These are phyloP conservation scores for Cladopsammia gracilis DNA, from an alignment of 64 coral and sea anemone species.

Conservation along the genomic window DNA sequence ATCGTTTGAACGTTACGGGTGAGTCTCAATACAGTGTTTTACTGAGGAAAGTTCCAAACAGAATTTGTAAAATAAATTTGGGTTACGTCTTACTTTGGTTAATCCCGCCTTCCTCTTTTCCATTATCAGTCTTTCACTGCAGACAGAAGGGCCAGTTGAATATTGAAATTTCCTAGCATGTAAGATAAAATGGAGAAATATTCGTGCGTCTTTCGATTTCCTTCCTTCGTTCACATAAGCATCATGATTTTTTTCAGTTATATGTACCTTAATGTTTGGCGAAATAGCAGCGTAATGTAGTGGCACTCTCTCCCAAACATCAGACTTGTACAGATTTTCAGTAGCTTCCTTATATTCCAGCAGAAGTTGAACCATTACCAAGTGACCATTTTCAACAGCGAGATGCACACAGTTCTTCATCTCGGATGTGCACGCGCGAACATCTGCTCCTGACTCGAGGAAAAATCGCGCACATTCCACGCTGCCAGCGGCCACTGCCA, in stretches of 20 bases:
- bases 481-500: conserved; percentile 39
- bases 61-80: no score
- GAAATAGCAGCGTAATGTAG: conserved; percentile 13
- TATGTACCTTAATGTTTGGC: conserved; percentile 63
- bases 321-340: conserved; percentile 17
- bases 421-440: conserved; percentile 37
- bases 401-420: conserved; percentile 79
- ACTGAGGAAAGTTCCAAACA: no score
- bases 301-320: conserved; percentile 10
- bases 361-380: conserved; percentile 27
- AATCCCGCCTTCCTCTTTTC: no score
- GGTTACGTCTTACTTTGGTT: no score
- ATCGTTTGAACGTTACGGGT: no score
- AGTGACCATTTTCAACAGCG: conserved; percentile 50
- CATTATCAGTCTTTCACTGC: no score
- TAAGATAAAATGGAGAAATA: no score
- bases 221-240: no score
- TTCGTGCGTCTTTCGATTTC: no score
- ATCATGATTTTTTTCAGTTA: not conserved
- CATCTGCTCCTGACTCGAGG: conserved; percentile 71
- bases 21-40: no score
- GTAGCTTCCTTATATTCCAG: not conserved
- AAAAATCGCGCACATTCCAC: conserved; percentile 42
- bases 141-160: no score
- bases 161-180: no score